Evolutionary conservation across 2,888 invertebrate species (phyloP).

Genomic region (Parochlus steinenii): DNA sequence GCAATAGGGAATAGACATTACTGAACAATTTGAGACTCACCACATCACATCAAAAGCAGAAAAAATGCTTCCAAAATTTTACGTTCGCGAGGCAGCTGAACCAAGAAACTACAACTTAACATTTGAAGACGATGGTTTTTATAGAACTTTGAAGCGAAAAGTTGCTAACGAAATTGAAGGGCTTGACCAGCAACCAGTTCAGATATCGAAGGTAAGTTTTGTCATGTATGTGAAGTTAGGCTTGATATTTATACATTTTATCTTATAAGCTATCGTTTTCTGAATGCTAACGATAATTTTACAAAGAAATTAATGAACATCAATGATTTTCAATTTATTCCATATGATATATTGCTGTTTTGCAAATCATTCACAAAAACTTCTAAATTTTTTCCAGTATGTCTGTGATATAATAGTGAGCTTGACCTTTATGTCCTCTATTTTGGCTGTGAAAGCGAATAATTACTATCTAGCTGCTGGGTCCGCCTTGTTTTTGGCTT

Average conservation of each 20-base stretch:
- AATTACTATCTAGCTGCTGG: conserved; percentile 23
- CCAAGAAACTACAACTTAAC: conserved; percentile 56
- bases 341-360: neutral
- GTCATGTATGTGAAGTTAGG: neutral
- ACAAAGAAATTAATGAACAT: neutral
- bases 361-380: neutral
- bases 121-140: conserved; percentile 58
- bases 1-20: conserved; percentile 56
- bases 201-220: conserved; percentile 25
- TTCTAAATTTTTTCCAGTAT: conserved; percentile 17
- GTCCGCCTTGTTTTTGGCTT: conserved; percentile 39
- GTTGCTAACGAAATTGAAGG: conserved; percentile 38
- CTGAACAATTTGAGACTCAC: conserved; percentile 61
- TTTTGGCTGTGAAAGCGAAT: conserved; percentile 25
- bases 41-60: conserved; percentile 43
- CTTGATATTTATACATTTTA: no score
- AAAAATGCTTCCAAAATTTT: conserved; percentile 45
- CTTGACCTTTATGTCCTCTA: conserved; percentile 24
- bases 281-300: neutral
- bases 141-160: conserved; percentile 45
- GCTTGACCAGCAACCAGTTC: conserved; percentile 29
- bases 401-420: conserved; percentile 28
- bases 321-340: neutral
- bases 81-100: conserved; percentile 41
- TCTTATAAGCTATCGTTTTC: neutral